Conservation (phyloP, 2,113 vertebrate species). For the Anarhynchus alexandrinus region DNA sequence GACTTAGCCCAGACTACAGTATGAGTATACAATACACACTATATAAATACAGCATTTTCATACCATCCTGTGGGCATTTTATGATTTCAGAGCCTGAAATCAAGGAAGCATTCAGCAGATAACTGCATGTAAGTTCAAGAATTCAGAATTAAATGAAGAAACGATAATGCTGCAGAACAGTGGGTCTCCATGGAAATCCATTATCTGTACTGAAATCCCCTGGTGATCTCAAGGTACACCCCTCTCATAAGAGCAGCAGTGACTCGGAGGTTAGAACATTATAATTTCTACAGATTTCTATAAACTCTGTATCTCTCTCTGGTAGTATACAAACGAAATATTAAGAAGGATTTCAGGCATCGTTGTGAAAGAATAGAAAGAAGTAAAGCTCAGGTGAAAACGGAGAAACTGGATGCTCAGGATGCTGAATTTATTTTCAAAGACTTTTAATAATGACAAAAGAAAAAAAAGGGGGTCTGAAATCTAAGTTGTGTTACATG, state of each 20-base stretch:
- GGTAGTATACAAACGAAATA: not conserved
- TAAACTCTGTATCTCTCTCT: not conserved
- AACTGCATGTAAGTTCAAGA: not conserved
- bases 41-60: not conserved
- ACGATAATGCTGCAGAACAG: fast-evolving
- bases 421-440: not conserved
- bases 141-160: not conserved
- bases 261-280: not conserved
- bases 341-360: not conserved
- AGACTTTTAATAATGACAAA: not conserved
- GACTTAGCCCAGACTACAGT: not conserved
- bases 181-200: not conserved
- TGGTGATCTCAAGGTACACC: not conserved
- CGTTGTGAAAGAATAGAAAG: not conserved
- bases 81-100: not conserved
- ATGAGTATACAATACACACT: not conserved
- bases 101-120: not conserved
- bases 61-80: not conserved
- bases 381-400: not conserved
- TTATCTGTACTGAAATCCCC: not conserved
- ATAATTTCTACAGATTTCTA: not conserved
- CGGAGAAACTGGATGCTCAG: not conserved
- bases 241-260: not conserved
- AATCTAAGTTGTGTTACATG: no score
- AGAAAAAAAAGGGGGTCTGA: no score